These are phyloP conservation scores for Stenoptilia bipunctidactyla DNA, from an alignment of 2,888 invertebrate genomes.

Conservation along the genomic window DNA sequence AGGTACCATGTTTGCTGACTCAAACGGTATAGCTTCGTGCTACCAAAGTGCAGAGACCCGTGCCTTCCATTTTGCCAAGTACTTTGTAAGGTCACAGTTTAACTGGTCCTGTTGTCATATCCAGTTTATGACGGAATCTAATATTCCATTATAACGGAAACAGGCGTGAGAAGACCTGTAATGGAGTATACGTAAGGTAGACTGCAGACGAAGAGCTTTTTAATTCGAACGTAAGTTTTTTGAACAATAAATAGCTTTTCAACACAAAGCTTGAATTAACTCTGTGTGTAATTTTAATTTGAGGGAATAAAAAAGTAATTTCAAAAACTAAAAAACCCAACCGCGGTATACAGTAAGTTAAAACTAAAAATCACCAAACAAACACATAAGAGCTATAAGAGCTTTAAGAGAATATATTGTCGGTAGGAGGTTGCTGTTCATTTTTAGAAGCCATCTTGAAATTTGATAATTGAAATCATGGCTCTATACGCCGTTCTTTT, in stretches of 20 bases:
- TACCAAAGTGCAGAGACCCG: no score
- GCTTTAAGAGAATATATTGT: no score
- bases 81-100: constrained; percentile 40
- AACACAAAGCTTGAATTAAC: background rate
- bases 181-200: constrained; percentile 35
- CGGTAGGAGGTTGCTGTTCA: no score
- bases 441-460: no score
- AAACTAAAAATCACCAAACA: no score
- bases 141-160: constrained; percentile 55
- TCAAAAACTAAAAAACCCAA: no score
- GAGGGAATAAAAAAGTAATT: background rate
- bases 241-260: no score
- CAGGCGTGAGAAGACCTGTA: constrained; percentile 38
- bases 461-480: no score
- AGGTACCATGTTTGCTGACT: constrained; percentile 37
- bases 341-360: no score
- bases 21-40: constrained; percentile 30
- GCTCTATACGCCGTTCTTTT: no score
- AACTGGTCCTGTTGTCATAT: constrained; percentile 33
- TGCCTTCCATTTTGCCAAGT: no score
- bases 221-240: background rate
- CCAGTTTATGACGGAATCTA: constrained; percentile 50
- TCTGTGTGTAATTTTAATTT: background rate
- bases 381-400: no score
- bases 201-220: background rate